Evolutionary conservation across 2,888 invertebrate species (phyloP), one percentile per base, ranked within the genome.

Genomic region (Heterodera filipjevi): DNA sequence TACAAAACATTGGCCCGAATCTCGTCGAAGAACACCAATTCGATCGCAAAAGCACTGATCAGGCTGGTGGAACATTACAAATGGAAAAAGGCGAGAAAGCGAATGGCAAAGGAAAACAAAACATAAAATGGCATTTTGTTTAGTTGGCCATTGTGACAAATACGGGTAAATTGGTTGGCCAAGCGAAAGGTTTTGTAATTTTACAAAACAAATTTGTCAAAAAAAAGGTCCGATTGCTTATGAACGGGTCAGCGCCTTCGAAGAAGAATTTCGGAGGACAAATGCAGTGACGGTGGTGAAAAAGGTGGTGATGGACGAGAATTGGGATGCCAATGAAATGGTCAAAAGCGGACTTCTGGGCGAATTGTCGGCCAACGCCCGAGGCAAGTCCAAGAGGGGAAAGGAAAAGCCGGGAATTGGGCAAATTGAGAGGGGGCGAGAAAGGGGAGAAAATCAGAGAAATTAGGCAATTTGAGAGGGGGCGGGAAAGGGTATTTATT

Each of bases 111-210:
- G 39, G 30, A 76, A 33, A 32, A 71, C 19, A 3, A 49, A 3
- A 16, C 16, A 16, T 33, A 2, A 12, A 10, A 35, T 73, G 19
- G 19, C 8, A n/a, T n/a, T 12, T 73, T 49, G 6, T 83, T 71
- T 76, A 85, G 86, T 80, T 87, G 10, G 86, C 86, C 10, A 83
- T 88, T 22, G 87, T 82, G 39, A 86, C 87, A 5, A 89, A 86
- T 77, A 86, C 86, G n/a, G 68, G 68, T 35, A 32, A 27, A 22
- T 6, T n/a, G n/a, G n/a, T n/a, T n/a, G n/a, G 3, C 39, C 6
- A 39, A 39, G 39, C 0, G 12, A 12, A 39, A 49, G 0, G 3
- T 49, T 49, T 49, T 14, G 19, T 19, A 49, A 49, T 49, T 49
- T 49, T 49, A 12, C 5, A 44, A 10, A 10, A 10, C 8, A 44